Base-by-base conservation (phyloP, 2,888 invertebrate species). In the Idaea straminata region DNA sequence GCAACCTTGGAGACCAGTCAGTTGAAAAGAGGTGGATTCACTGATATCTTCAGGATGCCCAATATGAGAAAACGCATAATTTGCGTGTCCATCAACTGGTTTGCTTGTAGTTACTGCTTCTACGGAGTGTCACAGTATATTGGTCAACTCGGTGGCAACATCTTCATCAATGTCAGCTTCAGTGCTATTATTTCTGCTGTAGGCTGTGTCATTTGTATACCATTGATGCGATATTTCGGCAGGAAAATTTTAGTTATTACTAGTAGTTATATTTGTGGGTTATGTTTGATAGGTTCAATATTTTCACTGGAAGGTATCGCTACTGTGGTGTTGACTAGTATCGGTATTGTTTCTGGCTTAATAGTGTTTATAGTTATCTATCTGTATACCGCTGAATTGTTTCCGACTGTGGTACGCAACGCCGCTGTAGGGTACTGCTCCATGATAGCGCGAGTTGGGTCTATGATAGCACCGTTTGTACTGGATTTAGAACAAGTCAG, bases 71-170 rank as follows among this genome's bases (percentile, higher is more conserved):
- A 47, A 47, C 47, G 2, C 47, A 4, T 47, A 47, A 6, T 47
- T 47, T 47, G 47, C 47, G 47, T 96, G 85, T 94, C 94, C 63
- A 95, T 95, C 73, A 95, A 95, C 78, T 97, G 97, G 97, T 83
- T 96, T 36, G 95, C 96, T 0, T 96, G 96, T 67, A 96, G 97
- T 38, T 94, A 97, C 68, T 88, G 87, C 69, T 88, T 86, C 83
- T 98, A 96, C 78, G 97, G 97, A 0, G 94, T 97, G 35, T 95
- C 96, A 0, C 96, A 97, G 80, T 97, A 96, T 80, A 94, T 96
- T 59, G 95, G 96, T 0, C 95, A 96, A 77, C 86, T 96, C 59
- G 95, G 95, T 13, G 47, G 47, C 13, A 47, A 47, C 47, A 47
- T 47, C 5, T 47, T 47, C 25, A 97, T 97, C 0, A 93, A 96